Conservation (phyloP, 2,797 vertebrate genomes). For the Antrozous pallidus region DNA sequence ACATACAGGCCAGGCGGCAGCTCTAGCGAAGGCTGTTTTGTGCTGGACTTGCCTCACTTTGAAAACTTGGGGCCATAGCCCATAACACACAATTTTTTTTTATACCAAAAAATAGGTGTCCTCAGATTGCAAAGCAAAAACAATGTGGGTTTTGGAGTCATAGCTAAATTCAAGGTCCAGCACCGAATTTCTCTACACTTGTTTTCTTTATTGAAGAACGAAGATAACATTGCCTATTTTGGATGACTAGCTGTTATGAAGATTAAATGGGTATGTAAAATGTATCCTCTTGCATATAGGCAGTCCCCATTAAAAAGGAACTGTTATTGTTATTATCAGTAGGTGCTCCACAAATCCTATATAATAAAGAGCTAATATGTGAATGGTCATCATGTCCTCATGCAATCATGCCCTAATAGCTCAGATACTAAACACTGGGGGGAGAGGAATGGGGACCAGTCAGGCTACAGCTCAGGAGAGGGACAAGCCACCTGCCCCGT, state of each 20-base stretch:
- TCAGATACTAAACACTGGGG: too few relatives aligned
- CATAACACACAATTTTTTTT: background rate
- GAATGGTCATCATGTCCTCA: too few relatives aligned
- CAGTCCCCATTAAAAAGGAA: background rate
- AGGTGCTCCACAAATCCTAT: background rate
- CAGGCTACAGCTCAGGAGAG: too few relatives aligned
- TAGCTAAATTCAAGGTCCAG: background rate
- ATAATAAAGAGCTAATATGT: too few relatives aligned
- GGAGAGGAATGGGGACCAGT: too few relatives aligned
- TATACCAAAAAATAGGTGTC: background rate
- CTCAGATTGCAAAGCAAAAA: background rate
- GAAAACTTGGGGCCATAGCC: background rate
- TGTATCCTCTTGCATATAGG: background rate
- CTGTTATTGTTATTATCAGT: background rate
- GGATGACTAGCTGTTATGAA: background rate
- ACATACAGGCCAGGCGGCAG: background rate
- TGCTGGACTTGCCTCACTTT: background rate
- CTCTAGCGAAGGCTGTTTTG: background rate
- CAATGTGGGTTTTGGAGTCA: background rate
- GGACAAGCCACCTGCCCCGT: too few relatives aligned
- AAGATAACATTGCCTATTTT: background rate
- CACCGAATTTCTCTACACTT: background rate
- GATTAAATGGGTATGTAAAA: background rate
- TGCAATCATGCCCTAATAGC: too few relatives aligned
- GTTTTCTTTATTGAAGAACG: constrained; percentile 16